Percentiles rank a stretch among this genome's conserved stretches.
Evolutionary conservation across 2,888 invertebrate genomes (phyloP).

Genomic region (Epinotia ramella): DNA sequence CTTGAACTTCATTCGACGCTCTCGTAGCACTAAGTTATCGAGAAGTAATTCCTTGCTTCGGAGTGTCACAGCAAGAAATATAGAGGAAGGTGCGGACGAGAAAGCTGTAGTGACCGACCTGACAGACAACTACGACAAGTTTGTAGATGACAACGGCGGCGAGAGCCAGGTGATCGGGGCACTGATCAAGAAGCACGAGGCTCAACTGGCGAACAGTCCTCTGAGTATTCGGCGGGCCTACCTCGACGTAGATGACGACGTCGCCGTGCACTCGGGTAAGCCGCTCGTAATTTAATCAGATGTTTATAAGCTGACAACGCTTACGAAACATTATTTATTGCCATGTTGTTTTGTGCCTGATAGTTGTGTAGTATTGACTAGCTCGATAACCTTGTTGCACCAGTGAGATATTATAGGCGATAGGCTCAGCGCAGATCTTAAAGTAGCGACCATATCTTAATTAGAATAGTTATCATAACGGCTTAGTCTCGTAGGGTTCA

Average conservation of each 20-base stretch:
- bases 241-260: slow-evolving; percentile 88
- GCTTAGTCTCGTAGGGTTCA: slow-evolving; percentile 11
- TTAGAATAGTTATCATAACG: slow-evolving; percentile 21
- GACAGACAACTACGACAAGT: slow-evolving; percentile 74
- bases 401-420: slow-evolving; percentile 42
- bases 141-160: slow-evolving; percentile 74
- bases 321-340: slow-evolving; percentile 21
- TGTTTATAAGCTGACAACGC: slow-evolving; percentile 10
- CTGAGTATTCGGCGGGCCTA: slow-evolving; percentile 79
- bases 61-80: slow-evolving; percentile 82
- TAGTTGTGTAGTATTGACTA: slow-evolving; percentile 45
- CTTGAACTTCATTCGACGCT: slow-evolving; percentile 88
- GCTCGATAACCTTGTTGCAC: slow-evolving; percentile 49
- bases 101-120: slow-evolving; percentile 71
- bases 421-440: slow-evolving; percentile 10
- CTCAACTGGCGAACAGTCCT: slow-evolving; percentile 74
- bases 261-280: slow-evolving; percentile 90
- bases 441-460: slow-evolving; percentile 13
- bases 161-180: slow-evolving; percentile 75
- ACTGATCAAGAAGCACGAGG: slow-evolving; percentile 79
- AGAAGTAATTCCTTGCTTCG: slow-evolving; percentile 87
- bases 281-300: slow-evolving; percentile 37
- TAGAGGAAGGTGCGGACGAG: slow-evolving; percentile 78
- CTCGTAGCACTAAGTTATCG: slow-evolving; percentile 90
- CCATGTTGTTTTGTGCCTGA: slow-evolving; percentile 18